Evolutionary conservation across 2,113 vertebrate species (phyloP), one percentile per base, ranked within the genome.

Genomic region (Cyphomyrus discorhynchus): DNA sequence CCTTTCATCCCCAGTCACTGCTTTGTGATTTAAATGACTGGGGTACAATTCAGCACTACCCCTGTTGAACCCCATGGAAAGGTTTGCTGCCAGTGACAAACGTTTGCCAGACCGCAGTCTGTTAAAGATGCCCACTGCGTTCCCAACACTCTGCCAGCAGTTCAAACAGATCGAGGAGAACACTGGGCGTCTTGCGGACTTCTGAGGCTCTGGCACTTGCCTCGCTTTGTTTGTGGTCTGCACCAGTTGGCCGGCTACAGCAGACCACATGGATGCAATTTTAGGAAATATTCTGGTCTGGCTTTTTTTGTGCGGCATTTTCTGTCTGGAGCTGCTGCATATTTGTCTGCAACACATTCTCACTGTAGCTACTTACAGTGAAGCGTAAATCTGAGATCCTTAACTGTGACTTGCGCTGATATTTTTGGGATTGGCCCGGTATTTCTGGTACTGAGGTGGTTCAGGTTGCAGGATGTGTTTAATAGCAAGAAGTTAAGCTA

Each of bases 281-380:
- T 87, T 31, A 87, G 82, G 82, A 87, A 17, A 53, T 31, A 52
- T 87, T 87, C 85, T 39, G 85, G 85, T 35, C 85, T 47, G 19
- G 49, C 46, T 52, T 11, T 35, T 53, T 53, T 3, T 39, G 13
- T n/a, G 50, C 11, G 50, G 15, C 85, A 56, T 50, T 86, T n/a
- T 50, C 45, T 27, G 27, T 35, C 49, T 56, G 82, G 42, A 84
- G 39, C 45, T 24, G 19, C 10, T 21, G 50, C 47, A 86, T 49
- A 15, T 49, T 24, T 86, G 21, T 27, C 24, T 86, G 83, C 83
- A 50, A 2, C 31, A 53, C 50, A 53, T 87, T 52, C 84, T 35
- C 21, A 0, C 31, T 86, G 46, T 13, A 24, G 45, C 11, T 35
- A 4, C 47, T 53, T 53, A 13, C 85, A 35, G 85, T 27, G 3